Evolutionary conservation across 2,797 vertebrate genomes (phyloP), one percentile per base, ranked within the genome.

Genomic region (Delichon dasypus): DNA sequence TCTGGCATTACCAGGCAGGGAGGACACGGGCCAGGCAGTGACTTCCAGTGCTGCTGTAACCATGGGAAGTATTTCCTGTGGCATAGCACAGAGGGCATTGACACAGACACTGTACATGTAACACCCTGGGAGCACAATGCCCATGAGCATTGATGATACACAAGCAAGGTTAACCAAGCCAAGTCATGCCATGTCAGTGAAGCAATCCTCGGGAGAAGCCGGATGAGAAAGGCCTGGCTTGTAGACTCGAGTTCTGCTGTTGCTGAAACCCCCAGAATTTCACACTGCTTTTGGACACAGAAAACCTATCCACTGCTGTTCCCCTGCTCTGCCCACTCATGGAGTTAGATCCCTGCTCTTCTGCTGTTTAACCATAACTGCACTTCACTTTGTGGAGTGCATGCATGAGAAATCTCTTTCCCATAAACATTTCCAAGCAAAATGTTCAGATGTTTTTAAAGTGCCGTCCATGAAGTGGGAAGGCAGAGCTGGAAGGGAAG

Each of bases 51-150:
- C 76, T 70, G 32, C 21, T 67, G 36, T 4, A 60, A 68, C 50
- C 66, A 86, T 21, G 36, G 53, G 53, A 74, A 67, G 42, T 17
- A 57, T 60, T 66, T 83, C 57, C 73, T 55, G 22, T 26, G 82
- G 65, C 71, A 57, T 5, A 72, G 62, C 47, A 68, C 2, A 0
- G 76, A 20, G 12, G 47, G 15, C 50, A 90, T 7, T 19, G 50
- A 38, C 44, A 48, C 0, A 0, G 54, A 47, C 0, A 1, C 60
- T 66, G 58, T 18, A 66, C 61, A 34, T 16, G 6, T 27, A 67
- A 70, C 50, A 40, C 34, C 17, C 29, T 1, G 10, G 40, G 30
- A 84, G 51, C 54, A 55, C 1, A 53, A n/a, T 10, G 47, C 29
- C 38, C 66, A 20, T 4, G 47, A 65, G 58, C 36, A 54, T 13